Percentiles rank a stretch among this genome's conserved stretches.
phyloP scores from a whole-genome alignment of 1,140 invertebrate species.

The Drosophila sturtevanti region DNA sequence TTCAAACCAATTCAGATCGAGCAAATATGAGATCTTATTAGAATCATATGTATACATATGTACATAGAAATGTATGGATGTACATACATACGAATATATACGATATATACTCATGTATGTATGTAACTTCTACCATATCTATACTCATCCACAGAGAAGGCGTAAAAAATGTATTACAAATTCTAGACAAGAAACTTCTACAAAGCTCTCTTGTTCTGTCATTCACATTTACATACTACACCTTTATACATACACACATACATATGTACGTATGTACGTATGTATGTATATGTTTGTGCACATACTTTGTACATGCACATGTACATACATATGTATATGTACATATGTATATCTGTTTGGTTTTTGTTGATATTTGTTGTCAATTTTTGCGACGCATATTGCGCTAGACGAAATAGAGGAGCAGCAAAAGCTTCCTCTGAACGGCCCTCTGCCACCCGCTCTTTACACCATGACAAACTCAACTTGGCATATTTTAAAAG shows the following conservation, averaged over 20 bases:
- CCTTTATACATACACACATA: slow-evolving; percentile 20
- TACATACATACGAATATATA: neutral
- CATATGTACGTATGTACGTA: neutral
- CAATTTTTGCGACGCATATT: slow-evolving; percentile 72
- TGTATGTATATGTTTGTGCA: neutral
- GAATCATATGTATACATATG: neutral
- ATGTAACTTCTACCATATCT: neutral
- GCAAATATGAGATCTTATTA: slow-evolving; percentile 1
- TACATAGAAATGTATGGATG: neutral
- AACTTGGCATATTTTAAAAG: slow-evolving; percentile 67
- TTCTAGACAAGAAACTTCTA: slow-evolving; percentile 58
- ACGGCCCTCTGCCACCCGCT: neutral
- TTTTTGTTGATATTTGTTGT: slow-evolving; percentile 27
- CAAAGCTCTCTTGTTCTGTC: slow-evolving; percentile 47
- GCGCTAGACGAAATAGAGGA: slow-evolving; percentile 64
- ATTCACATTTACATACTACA: slow-evolving; percentile 44
- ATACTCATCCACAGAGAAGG: slow-evolving; percentile 33
- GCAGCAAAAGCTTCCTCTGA: neutral
- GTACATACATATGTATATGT: slow-evolving; percentile 23
- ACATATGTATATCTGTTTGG: slow-evolving; percentile 11
- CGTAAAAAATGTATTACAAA: slow-evolving; percentile 64
- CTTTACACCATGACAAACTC: neutral
- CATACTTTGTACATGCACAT: neutral
- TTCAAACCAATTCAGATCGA: neutral
- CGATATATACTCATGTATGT: neutral